Conservation (phyloP, 1,140 invertebrate genomes). For the Lerema accius region DNA sequence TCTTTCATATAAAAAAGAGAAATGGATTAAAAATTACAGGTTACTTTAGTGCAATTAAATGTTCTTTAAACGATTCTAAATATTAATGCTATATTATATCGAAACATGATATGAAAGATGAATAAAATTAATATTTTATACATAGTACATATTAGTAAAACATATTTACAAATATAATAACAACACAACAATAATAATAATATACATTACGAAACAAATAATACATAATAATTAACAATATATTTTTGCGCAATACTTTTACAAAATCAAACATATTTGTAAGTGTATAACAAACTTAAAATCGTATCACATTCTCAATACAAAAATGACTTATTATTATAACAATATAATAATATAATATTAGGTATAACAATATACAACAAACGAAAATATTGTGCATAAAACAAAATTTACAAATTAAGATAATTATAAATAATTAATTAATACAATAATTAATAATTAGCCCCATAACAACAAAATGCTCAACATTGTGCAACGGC, state of each 20-base stretch:
- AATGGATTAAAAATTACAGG: too few species aligned
- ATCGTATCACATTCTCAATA: neutral
- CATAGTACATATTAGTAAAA: too few species aligned
- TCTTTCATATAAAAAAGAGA: too few species aligned
- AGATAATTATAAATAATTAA: neutral
- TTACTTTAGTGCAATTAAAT: too few species aligned
- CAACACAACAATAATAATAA: neutral
- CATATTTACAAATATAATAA: neutral
- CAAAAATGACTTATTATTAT: neutral
- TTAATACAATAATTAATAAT: neutral
- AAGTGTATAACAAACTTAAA: conserved; percentile 10
- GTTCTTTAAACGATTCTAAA: too few species aligned
- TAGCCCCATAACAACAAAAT: conserved; percentile 15
- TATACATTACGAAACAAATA: too few species aligned
- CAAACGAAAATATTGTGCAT: conserved; percentile 10
- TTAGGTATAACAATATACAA: conserved; percentile 1
- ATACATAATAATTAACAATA: too few species aligned
- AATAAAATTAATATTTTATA: too few species aligned
- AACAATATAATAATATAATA: neutral
- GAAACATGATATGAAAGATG: too few species aligned
- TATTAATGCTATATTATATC: too few species aligned
- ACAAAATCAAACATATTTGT: neutral
- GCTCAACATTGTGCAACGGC: conserved; percentile 24
- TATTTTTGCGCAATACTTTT: conserved; percentile 19
- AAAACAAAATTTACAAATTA: conserved; percentile 18